phyloP scores from a whole-genome alignment of 2,113 vertebrate species.

The Penelope pileata region DNA sequence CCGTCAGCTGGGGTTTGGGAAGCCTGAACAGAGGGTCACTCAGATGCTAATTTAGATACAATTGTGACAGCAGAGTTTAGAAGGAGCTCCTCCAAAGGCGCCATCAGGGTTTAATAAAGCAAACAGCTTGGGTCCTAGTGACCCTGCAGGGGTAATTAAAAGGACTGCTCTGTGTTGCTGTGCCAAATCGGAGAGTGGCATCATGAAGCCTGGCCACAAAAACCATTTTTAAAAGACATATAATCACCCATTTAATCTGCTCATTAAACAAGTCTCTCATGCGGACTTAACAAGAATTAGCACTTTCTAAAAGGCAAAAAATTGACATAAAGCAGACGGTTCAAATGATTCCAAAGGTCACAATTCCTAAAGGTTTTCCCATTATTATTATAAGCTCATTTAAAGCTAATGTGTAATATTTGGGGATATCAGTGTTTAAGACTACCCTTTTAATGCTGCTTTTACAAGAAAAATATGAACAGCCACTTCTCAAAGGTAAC shows the following conservation, averaged over 20 bases:
- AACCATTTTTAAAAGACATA: conserved; percentile 65
- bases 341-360: conserved; percentile 72
- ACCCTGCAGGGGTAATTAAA: conserved; percentile 84
- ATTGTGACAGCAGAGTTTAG: conserved; percentile 81
- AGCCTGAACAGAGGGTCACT: conserved; percentile 76
- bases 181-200: conserved; percentile 76
- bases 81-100: conserved; percentile 70
- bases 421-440: not conserved
- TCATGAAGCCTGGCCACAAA: conserved; percentile 64
- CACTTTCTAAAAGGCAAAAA: conserved; percentile 78
- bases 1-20: conserved; percentile 78
- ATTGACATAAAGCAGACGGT: conserved; percentile 73
- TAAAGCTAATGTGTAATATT: conserved; percentile 67
- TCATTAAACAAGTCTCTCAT: conserved; percentile 86
- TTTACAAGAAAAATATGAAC: not conserved
- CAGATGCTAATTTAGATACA: conserved; percentile 90
- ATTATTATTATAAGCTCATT: conserved; percentile 64
- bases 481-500: not conserved
- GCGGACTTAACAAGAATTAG: conserved; percentile 84
- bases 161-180: conserved; percentile 73
- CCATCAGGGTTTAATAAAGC: conserved; percentile 84
- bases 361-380: conserved; percentile 39
- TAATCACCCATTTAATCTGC: conserved; percentile 82
- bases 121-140: conserved; percentile 81
- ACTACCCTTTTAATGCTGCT: not conserved